A percentile compares a stretch with the other conserved stretches of the same genome.
Evolutionary conservation across 2,113 vertebrate species (phyloP).

Genomic region (Mungos mungo): DNA sequence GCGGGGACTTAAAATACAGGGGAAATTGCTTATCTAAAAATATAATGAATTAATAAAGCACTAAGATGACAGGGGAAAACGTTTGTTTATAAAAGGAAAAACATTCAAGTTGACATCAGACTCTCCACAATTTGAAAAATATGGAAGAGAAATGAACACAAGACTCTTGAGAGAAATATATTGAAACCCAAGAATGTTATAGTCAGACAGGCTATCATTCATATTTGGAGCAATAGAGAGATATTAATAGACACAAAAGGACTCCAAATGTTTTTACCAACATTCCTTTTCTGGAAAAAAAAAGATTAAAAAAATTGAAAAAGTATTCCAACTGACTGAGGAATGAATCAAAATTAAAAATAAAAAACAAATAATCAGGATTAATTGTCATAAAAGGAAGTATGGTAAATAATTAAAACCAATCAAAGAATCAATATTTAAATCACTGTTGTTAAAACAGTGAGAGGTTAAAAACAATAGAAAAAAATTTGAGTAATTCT

Average conservation of each 20-base stretch:
- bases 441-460: neutral
- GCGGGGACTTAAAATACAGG: neutral
- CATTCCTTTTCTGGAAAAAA: conserved; percentile 34
- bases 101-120: conserved; percentile 34
- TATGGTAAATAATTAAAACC: conserved; percentile 23
- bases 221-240: conserved; percentile 12
- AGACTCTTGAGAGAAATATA: conserved; percentile 59
- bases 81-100: conserved; percentile 38
- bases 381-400: conserved; percentile 36
- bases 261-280: conserved; percentile 47
- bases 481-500: neutral
- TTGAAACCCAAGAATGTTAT: conserved; percentile 43
- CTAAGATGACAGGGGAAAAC: neutral
- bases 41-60: neutral
- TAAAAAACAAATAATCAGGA: conserved; percentile 33
- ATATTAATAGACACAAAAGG: conserved; percentile 48
- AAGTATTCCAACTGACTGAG: conserved; percentile 50
- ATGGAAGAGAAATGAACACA: conserved; percentile 37
- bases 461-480: neutral
- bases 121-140: conserved; percentile 42
- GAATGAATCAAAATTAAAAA: conserved; percentile 36
- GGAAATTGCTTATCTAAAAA: neutral
- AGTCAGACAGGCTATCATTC: conserved; percentile 25
- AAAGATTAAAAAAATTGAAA: conserved; percentile 18
- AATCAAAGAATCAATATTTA: conserved; percentile 8